Evolutionary conservation across 2,888 invertebrate genomes (phyloP).

Genomic region (Drosophila ustulata): DNA sequence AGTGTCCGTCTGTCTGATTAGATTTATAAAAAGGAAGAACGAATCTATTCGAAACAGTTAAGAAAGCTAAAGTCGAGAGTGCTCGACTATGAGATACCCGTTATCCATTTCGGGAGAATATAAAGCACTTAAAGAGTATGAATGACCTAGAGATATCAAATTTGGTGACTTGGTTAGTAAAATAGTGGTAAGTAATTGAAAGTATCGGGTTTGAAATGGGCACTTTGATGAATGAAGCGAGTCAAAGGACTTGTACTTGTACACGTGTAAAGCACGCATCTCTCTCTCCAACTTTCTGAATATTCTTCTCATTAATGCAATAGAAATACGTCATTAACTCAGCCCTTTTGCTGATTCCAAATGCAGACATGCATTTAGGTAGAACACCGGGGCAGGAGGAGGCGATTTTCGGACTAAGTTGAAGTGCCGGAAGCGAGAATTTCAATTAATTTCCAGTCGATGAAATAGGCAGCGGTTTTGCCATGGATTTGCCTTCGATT

Average conservation of each 20-base stretch:
- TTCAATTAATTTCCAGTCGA: conserved; percentile 68
- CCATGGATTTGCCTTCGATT: conserved; percentile 9
- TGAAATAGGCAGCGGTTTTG: conserved; percentile 38
- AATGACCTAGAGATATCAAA: too few species aligned
- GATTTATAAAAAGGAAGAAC: too few species aligned
- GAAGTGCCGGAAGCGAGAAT: conserved; percentile 53
- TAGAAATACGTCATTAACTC: conserved; percentile 37
- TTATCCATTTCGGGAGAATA: too few species aligned
- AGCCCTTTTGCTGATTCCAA: conserved; percentile 8
- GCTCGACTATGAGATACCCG: too few species aligned
- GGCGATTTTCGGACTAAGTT: conserved; percentile 32
- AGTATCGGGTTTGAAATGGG: neutral
- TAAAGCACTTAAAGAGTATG: too few species aligned
- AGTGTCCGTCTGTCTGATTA: too few species aligned
- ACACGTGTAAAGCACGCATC: neutral
- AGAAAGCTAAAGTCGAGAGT: too few species aligned
- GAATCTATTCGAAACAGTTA: too few species aligned
- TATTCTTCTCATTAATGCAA: conserved; percentile 11
- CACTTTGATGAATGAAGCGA: conserved; percentile 34
- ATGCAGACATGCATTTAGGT: conserved; percentile 11
- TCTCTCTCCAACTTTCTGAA: neutral
- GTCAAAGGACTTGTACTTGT: neutral
- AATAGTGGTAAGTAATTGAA: too few species aligned
- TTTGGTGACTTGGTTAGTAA: too few species aligned
- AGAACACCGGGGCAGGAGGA: neutral